Percentiles rank a stretch among this genome's conserved stretches.
These are phyloP conservation scores for Ectemnius continuus DNA, from an alignment of 2,888 invertebrate species.

Conservation along the genomic window DNA sequence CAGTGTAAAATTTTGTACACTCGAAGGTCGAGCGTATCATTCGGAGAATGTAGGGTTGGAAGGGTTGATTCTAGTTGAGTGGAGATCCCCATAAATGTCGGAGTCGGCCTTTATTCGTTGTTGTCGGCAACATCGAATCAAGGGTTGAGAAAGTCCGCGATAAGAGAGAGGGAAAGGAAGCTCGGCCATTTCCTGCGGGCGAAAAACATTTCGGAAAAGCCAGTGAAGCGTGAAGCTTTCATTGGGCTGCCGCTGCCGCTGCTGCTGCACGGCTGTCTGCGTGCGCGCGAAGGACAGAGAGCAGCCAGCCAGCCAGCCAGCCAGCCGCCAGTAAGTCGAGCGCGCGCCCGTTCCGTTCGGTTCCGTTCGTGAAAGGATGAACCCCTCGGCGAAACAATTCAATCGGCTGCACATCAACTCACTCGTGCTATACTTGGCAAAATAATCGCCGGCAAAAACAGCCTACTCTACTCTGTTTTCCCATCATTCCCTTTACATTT, in stretches of 20 bases:
- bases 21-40: no score
- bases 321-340: conserved; percentile 14
- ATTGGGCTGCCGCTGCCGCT: conserved; percentile 21
- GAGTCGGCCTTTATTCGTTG: no score
- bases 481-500: no score
- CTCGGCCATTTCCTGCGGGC: conserved; percentile 36
- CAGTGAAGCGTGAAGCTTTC: conserved; percentile 61
- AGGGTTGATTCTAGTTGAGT: no score
- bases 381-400: conserved; percentile 49
- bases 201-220: conserved; percentile 65
- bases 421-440: no score
- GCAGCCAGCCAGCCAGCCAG: no score
- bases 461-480: conserved; percentile 1
- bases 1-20: no score
- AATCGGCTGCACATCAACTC: not conserved
- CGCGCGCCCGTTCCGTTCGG: not conserved
- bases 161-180: conserved; percentile 39
- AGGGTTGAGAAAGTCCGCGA: conserved; percentile 44
- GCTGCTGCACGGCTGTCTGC: conserved; percentile 2
- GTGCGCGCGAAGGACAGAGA: not conserved
- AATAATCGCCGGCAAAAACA: not conserved
- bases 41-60: no score
- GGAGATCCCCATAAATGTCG: no score
- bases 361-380: conserved; percentile 29
- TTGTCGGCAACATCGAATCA: conserved; percentile 25